Conservation (phyloP, 2,888 invertebrate species). For the Lycaena phlaeas region DNA sequence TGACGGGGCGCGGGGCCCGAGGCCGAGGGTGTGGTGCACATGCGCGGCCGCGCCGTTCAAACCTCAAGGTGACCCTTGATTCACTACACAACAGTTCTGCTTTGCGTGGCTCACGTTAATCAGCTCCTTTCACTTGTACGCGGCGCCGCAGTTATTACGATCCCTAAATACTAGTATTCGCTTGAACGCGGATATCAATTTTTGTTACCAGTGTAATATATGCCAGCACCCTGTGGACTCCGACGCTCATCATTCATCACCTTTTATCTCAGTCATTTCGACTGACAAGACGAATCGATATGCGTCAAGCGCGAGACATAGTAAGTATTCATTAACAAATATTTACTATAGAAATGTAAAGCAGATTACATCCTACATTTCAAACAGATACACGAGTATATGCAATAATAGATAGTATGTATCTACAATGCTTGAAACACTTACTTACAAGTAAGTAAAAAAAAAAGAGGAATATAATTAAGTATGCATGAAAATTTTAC, state of each 20-base stretch:
- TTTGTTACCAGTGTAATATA: constrained; percentile 50
- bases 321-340: constrained; percentile 52
- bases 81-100: constrained; percentile 42
- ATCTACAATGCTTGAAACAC: too few species aligned
- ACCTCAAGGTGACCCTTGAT: constrained; percentile 67
- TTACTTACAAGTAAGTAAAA: too few species aligned
- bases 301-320: constrained; percentile 66
- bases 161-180: constrained; percentile 46
- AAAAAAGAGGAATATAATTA: too few species aligned
- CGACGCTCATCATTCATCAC: constrained; percentile 67
- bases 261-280: constrained; percentile 59
- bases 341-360: constrained; percentile 30
- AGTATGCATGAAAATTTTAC: too few species aligned
- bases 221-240: constrained; percentile 66
- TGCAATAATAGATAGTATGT: too few species aligned
- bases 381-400: background rate
- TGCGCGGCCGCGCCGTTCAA: constrained; percentile 62
- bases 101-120: constrained; percentile 33
- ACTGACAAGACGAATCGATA: constrained; percentile 69
- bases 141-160: constrained; percentile 21
- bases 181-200: constrained; percentile 47
- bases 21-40: constrained; percentile 68
- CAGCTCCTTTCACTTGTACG: constrained; percentile 48
- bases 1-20: constrained; percentile 28
- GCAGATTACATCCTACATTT: constrained; percentile 8